phyloP scores from a whole-genome alignment of 2,797 vertebrate genomes.

The Enteromius fasciolatus region DNA sequence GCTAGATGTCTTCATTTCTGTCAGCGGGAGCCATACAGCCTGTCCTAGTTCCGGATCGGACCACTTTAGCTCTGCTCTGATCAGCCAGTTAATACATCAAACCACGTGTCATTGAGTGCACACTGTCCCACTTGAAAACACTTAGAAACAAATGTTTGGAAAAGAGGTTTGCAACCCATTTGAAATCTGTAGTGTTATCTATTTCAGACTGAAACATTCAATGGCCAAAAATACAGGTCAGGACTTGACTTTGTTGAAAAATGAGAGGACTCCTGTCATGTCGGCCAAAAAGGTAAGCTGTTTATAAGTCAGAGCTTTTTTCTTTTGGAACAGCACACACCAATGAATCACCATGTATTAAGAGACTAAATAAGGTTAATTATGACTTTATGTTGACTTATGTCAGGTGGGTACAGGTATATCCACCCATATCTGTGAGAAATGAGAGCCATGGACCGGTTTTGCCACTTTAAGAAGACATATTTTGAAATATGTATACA shows the following conservation, averaged over 20 bases:
- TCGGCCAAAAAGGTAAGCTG: neutral
- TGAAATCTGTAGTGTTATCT: neutral
- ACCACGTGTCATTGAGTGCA: conserved; percentile 14
- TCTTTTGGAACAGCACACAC: neutral
- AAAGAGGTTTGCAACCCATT: neutral
- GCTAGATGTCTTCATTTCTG: conserved; percentile 57
- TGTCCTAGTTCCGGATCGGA: conserved; percentile 44
- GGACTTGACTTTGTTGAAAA: neutral
- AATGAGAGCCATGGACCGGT: neutral
- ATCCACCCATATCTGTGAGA: conserved; percentile 13
- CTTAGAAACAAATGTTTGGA: neutral
- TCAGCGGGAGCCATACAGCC: conserved; percentile 37
- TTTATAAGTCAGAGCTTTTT: neutral
- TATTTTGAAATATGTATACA: neutral
- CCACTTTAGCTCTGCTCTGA: conserved; percentile 37
- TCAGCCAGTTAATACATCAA: conserved; percentile 38
- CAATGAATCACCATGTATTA: conserved; percentile 12
- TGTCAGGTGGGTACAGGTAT: neutral
- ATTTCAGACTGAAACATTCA: neutral
- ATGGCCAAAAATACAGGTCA: neutral
- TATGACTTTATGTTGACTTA: conserved; percentile 22
- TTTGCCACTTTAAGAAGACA: neutral
- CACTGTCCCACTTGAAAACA: neutral
- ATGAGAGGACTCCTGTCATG: neutral
- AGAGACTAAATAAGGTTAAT: conserved; percentile 8